Base-by-base conservation (phyloP, 2,797 vertebrate species). In the Sphaeramia orbicularis region DNA sequence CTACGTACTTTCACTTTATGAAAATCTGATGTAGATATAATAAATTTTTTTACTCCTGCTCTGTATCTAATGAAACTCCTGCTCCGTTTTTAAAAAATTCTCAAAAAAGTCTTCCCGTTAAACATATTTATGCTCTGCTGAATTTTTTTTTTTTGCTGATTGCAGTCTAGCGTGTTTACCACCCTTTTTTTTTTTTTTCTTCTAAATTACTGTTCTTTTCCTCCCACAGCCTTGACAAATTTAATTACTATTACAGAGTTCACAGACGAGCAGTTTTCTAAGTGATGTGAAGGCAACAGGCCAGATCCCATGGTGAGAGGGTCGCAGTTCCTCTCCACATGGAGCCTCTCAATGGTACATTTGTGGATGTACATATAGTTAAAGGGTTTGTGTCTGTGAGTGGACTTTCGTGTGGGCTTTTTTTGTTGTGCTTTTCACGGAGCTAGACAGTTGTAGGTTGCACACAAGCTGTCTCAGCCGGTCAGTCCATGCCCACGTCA, bases 21-120 rank as follows among this genome's bases (percentile, higher is more conserved):
- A 77, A 81, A 84, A 40, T 65, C 38, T 71, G 71, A 74, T 71
- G 50, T 49, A 30, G 66, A 83, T 71, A 62, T 78, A 84, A 83
- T 81, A 59, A 41, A 69, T 76, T 79, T 38, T 76, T 70, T 51
- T 61, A 58, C 36, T 71, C 36, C 44, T 58, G 52, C 7, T 51
- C 18, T 16, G 38, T 40, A 61, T 68, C 35, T 18, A 55, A 62
- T 2, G 40, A 51, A 32, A 11, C 38, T 27, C 15, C 40, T 32
- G 55, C 40, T 44, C 18, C 15, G 37, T 11, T 6, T 13, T n/a
- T 41, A 13, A 14, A 4, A 42, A 42, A n/a, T 13, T 15, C 1
- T 15, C 6, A 42, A 53, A 21, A 57, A 18, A 44, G 18, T 27
- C 78, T 67, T 48, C 3, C 11, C 2, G 13, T 69, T 58, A 36